Percentiles rank a stretch among this genome's conserved stretches.
phyloP scores from a whole-genome alignment of 1,140 invertebrate species.

The Argopecten irradians region DNA sequence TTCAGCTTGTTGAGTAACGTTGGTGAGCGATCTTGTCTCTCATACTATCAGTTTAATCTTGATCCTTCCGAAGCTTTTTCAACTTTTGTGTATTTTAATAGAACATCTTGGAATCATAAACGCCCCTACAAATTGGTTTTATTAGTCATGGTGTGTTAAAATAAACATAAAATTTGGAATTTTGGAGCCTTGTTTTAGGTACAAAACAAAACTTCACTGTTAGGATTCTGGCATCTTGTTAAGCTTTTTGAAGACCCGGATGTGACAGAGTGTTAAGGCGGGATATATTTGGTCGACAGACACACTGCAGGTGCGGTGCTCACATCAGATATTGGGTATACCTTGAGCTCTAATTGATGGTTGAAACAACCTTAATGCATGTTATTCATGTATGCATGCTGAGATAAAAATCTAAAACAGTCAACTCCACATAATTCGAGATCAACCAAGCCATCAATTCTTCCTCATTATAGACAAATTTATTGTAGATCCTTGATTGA shows the following conservation, averaged over 20 bases:
- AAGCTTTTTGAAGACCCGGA: neutral
- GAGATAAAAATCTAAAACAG: no score
- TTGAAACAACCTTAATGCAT: neutral
- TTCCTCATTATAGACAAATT: no score
- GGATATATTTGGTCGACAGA: neutral
- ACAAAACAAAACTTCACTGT: neutral
- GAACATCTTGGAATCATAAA: conserved; percentile 11
- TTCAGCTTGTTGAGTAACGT: neutral
- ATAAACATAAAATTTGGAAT: neutral
- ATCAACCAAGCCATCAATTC: no score
- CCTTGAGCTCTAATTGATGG: neutral
- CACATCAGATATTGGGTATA: neutral
- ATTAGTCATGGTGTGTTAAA: neutral
- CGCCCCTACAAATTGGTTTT: neutral
- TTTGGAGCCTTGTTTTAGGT: neutral
- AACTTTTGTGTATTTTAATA: conserved; percentile 5
- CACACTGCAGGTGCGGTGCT: neutral
- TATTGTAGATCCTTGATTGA: no score
- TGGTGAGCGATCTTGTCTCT: neutral
- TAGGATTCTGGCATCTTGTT: neutral
- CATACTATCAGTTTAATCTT: neutral
- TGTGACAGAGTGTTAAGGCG: neutral
- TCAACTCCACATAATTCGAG: no score
- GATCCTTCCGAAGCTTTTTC: neutral
- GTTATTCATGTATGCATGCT: neutral